Evolutionary conservation across 2,797 vertebrate genomes (phyloP), one percentile per base, ranked within the genome.

Genomic region (Gallirallus australis): DNA sequence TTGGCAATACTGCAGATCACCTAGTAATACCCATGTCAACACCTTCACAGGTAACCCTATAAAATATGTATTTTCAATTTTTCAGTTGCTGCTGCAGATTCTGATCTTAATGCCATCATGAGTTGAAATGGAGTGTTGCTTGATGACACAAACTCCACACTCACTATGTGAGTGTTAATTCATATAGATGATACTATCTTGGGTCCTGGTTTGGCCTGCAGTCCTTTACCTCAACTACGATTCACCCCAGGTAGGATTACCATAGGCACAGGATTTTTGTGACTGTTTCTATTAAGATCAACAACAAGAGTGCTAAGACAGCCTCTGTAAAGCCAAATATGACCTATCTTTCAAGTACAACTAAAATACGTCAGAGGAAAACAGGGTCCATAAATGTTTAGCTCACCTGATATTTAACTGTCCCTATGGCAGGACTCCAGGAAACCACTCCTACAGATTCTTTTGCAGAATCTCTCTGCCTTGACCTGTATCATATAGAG

Each of bases 321-420:
- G 61, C 15, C 53, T 91, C 35, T 68, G 45, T 70, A 82, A 92
- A 77, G 63, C 48, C 64, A 91, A 82, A 70, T 33, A 78, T 30
- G 35, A 21, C 6, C 52, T 76, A 63, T 72, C 56, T 73, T 82
- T 80, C 50, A 89, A 0, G 0, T 39, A 57, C 12, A 93, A 70
- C 28, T 66, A n/a, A 89, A 90, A 60, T 53, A 77, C 13, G 17
- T 53, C 64, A 89, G 45, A 82, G 71, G 31, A 77, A 82, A 94
- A 85, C 24, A 85, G 60, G 89, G 82, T 89, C 68, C 40, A 28
- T 76, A 52, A 77, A 73, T 30, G 35, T 90, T 96, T 89, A 86
- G 35, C 35, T 63, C 60, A 56, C 13, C 50, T 64, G 35, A 52
- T 48, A 70, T n/a, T 61, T 66, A 79, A 84, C 68, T 60, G 23